These are phyloP conservation scores for Fregata magnificens DNA, from an alignment of 2,113 vertebrate species.

Conservation along the genomic window DNA sequence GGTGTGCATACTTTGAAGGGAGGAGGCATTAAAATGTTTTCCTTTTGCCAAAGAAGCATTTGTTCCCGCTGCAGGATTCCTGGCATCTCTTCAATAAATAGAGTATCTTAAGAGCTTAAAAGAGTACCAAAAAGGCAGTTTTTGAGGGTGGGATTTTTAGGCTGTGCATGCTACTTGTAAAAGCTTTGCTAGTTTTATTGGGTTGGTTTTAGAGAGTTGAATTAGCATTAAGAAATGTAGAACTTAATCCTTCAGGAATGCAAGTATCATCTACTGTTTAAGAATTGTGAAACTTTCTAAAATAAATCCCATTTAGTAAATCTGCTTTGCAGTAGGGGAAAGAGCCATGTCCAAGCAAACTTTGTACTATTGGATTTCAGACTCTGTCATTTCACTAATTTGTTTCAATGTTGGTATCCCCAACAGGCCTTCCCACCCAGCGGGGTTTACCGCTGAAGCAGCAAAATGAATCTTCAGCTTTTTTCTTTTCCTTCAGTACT, in stretches of 20 bases:
- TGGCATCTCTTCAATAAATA: constrained; percentile 39
- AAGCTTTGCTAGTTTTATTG: constrained; percentile 35
- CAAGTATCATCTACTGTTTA: constrained; percentile 60
- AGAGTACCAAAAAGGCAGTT: constrained; percentile 38
- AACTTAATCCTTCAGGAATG: constrained; percentile 46
- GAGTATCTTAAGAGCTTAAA: constrained; percentile 43
- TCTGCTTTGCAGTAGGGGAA: constrained; percentile 40
- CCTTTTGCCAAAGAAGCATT: constrained; percentile 65
- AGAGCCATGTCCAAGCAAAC: not conserved
- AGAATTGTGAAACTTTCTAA: constrained; percentile 67
- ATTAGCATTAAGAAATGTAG: constrained; percentile 65
- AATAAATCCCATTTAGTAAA: constrained; percentile 64
- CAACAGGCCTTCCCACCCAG: constrained; percentile 7
- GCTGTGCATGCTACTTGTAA: constrained; percentile 33
- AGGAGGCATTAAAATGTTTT: constrained; percentile 44
- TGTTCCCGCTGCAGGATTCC: constrained; percentile 37
- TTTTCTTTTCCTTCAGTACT: not conserved
- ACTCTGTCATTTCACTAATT: constrained; percentile 3
- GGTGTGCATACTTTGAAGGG: constrained; percentile 48
- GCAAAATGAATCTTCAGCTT: not conserved
- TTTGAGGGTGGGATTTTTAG: constrained; percentile 33
- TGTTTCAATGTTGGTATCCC: constrained; percentile 21
- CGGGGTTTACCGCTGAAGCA: not conserved
- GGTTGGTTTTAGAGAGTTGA: constrained; percentile 53
- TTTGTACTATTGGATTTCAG: constrained; percentile 17